These are phyloP conservation scores for Natator depressus DNA, from an alignment of 2,113 vertebrate species.

Conservation along the genomic window DNA sequence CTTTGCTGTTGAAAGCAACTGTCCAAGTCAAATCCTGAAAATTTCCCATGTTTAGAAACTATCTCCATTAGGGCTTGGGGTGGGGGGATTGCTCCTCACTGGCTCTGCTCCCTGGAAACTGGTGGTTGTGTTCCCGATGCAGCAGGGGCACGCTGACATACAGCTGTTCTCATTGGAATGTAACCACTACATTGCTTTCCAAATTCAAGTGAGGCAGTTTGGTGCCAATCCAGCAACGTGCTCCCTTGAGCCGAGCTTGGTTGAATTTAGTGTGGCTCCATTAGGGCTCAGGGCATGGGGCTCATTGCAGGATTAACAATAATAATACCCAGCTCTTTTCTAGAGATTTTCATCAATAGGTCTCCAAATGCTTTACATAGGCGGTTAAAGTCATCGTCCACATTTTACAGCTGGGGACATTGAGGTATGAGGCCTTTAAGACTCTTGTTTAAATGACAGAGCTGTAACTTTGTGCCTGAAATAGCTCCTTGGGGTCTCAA, in stretches of 20 bases:
- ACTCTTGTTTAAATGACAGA: not conserved
- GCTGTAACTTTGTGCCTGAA: not conserved
- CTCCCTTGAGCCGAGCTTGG: not conserved
- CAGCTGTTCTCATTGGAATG: not conserved
- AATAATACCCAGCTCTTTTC: not conserved
- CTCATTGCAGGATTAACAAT: not conserved
- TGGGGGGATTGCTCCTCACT: not conserved
- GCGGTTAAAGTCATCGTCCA: not conserved
- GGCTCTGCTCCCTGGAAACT: not conserved
- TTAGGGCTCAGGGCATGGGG: not conserved
- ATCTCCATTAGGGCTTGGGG: accelerated
- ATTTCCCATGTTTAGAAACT: not conserved
- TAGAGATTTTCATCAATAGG: not conserved
- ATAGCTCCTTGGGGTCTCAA: not conserved
- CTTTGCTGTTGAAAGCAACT: not conserved
- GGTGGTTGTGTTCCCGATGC: not conserved
- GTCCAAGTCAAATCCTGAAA: not conserved
- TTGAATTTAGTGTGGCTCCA: not conserved
- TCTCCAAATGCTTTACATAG: not conserved
- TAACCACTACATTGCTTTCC: not conserved
- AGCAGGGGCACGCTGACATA: accelerated
- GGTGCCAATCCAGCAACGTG: not conserved
- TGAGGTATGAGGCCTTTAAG: not conserved
- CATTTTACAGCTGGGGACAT: not conserved
- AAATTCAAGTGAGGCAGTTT: not conserved